phyloP scores from a whole-genome alignment of 2,797 vertebrate genomes.

The Phrynocephalus vlangalii region DNA sequence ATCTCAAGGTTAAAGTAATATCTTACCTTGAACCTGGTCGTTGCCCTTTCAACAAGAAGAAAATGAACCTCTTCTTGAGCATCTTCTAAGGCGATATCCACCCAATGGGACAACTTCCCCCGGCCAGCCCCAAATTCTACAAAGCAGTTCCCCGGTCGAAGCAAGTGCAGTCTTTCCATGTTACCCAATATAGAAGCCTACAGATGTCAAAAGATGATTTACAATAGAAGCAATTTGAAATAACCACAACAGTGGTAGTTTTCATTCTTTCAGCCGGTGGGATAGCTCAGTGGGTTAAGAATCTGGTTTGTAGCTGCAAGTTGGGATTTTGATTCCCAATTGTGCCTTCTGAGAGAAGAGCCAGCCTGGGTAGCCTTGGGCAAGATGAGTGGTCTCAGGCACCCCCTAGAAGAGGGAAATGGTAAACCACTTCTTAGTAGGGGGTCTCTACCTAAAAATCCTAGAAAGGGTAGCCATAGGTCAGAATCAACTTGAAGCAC shows the following conservation, averaged over 20 bases:
- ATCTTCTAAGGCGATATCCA: conserved; percentile 86
- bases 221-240: conserved; percentile 38
- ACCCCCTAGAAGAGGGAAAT: too few species aligned
- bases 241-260: not conserved
- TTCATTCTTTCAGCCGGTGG: too few species aligned
- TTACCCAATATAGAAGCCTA: conserved; percentile 95
- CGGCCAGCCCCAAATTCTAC: conserved; percentile 97
- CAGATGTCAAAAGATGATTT: conserved; percentile 70
- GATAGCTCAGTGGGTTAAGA: too few species aligned
- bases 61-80: conserved; percentile 84
- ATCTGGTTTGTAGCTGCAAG: too few species aligned
- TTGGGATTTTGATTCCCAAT: too few species aligned
- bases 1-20: not conserved
- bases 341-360: too few species aligned
- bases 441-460: too few species aligned
- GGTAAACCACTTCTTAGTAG: too few species aligned
- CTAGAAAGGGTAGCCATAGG: too few species aligned
- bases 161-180: conserved; percentile 88
- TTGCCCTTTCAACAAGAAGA: conserved; percentile 92
- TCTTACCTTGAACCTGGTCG: conserved; percentile 93
- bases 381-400: too few species aligned
- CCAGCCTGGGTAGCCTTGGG: too few species aligned
- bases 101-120: conserved; percentile 96
- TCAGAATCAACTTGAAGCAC: too few species aligned
- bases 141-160: conserved; percentile 87